Conservation (phyloP, 2,888 invertebrate species). For the Pachymerium ferrugineum region DNA sequence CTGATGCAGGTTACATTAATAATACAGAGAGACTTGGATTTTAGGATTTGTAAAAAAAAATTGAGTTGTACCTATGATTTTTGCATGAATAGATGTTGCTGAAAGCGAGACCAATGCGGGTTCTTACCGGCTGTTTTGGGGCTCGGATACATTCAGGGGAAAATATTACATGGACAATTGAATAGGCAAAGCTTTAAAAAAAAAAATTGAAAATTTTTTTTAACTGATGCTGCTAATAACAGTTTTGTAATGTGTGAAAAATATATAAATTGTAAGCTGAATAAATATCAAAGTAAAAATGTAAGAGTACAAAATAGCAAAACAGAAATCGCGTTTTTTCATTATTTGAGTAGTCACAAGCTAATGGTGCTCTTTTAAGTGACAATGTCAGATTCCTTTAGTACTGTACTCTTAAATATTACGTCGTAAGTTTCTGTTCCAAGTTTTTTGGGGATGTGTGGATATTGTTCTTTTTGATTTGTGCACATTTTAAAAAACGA, state of each 20-base stretch:
- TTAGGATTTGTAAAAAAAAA: too few relatives aligned
- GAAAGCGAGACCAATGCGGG: neutral
- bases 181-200: neutral
- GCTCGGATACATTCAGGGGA: neutral
- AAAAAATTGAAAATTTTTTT: neutral
- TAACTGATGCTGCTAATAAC: too few relatives aligned
- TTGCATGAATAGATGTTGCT: neutral
- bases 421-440: too few relatives aligned
- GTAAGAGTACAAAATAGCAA: neutral
- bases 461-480: too few relatives aligned
- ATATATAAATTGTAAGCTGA: neutral
- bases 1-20: neutral
- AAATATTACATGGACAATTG: constrained; percentile 24
- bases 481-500: too few relatives aligned
- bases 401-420: too few relatives aligned
- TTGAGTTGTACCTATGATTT: neutral
- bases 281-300: neutral
- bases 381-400: too few relatives aligned
- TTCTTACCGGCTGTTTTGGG: neutral
- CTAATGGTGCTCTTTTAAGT: too few relatives aligned
- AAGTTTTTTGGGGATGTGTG: too few relatives aligned
- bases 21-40: neutral
- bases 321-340: neutral
- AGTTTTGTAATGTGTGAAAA: neutral
- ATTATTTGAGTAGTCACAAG: too few relatives aligned